Conservation (phyloP, 2,888 invertebrate genomes). For the Cosmopolites sordidus region DNA sequence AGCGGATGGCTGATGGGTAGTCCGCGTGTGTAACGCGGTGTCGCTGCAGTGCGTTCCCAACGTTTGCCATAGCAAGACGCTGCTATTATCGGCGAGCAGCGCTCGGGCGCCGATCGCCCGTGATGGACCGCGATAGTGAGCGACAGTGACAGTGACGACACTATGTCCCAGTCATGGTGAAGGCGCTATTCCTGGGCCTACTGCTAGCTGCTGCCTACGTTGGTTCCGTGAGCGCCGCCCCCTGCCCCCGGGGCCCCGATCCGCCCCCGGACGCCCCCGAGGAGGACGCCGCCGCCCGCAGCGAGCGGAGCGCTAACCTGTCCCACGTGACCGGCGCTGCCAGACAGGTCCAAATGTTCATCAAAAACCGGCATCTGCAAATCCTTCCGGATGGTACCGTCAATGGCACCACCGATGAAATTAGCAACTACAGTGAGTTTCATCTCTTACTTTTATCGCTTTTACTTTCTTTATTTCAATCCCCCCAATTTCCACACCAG, state of each 20-base stretch:
- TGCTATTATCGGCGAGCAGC: constrained; percentile 21
- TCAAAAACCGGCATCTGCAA: constrained; percentile 79
- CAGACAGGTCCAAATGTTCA: constrained; percentile 77
- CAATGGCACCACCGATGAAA: constrained; percentile 76
- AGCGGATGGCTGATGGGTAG: not conserved
- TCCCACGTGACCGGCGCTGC: constrained; percentile 76
- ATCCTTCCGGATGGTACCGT: constrained; percentile 80
- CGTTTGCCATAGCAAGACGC: constrained; percentile 52
- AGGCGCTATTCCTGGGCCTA: constrained; percentile 49
- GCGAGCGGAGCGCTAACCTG: constrained; percentile 74
- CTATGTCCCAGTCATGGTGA: constrained; percentile 52
- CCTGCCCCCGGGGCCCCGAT: constrained; percentile 39
- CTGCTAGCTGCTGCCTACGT: constrained; percentile 48
- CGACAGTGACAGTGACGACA: constrained; percentile 44
- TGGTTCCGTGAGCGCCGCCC: constrained; percentile 46
- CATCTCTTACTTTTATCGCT: constrained; percentile 1
- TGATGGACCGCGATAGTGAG: constrained; percentile 31
- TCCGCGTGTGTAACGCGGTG: constrained; percentile 13
- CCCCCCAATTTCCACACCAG: not conserved
- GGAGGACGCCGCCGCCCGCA: constrained; percentile 48
- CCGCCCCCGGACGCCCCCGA: constrained; percentile 32
- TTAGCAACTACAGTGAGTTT: constrained; percentile 80
- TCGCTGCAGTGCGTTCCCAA: constrained; percentile 46
- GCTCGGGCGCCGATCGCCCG: constrained; percentile 21
- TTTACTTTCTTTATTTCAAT: not conserved